phyloP scores from a whole-genome alignment of 1,140 invertebrate genomes.

The Aphidius gifuensis region DNA sequence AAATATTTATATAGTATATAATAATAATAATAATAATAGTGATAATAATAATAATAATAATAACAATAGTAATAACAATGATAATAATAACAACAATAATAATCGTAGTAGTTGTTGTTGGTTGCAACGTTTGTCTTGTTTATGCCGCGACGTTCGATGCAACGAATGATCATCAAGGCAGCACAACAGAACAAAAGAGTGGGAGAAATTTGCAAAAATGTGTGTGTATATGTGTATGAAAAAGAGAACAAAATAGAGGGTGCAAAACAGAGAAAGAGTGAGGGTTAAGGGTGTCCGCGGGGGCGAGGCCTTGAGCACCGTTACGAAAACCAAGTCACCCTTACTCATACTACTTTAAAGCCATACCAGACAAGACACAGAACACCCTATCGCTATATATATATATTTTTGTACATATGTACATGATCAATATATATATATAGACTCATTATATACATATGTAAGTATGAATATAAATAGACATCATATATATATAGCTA shows the following conservation, averaged over 20 bases:
- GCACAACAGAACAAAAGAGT: conserved; percentile 19
- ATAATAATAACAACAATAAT: neutral
- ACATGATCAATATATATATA: too few relatives aligned
- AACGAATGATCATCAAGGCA: conserved; percentile 22
- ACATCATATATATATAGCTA: too few relatives aligned
- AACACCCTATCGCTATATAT: too few relatives aligned
- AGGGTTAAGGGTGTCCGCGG: conserved; percentile 15
- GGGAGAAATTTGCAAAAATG: conserved; percentile 18
- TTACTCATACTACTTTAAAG: too few relatives aligned
- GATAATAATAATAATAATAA: neutral
- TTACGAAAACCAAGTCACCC: too few relatives aligned
- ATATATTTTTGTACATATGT: too few relatives aligned
- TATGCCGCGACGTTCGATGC: conserved; percentile 19
- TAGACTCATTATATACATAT: too few relatives aligned
- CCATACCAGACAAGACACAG: too few relatives aligned
- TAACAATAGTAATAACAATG: neutral
- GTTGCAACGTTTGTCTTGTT: conserved; percentile 19
- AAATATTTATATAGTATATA: too few relatives aligned
- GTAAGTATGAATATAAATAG: too few relatives aligned
- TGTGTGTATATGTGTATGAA: conserved; percentile 19
- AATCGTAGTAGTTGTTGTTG: neutral
- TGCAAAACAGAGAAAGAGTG: conserved; percentile 25
- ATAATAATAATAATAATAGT: too few relatives aligned
- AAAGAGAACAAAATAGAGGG: too few relatives aligned
- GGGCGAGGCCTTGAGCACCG: conserved; percentile 16